Base-by-base conservation (phyloP, 2,888 invertebrate genomes). In the Catocala fraxini region DNA sequence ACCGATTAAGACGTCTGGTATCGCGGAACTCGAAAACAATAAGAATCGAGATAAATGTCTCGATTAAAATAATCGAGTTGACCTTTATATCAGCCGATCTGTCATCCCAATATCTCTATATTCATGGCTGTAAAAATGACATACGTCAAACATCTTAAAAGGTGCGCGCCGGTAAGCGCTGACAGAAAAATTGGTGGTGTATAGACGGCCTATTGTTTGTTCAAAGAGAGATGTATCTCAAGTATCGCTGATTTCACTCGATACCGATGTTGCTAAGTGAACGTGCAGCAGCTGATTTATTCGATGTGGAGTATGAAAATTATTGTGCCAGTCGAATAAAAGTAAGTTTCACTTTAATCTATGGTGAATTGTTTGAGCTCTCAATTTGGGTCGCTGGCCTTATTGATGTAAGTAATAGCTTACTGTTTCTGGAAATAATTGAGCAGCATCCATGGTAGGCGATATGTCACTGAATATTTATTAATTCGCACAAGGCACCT, bases 31-130 rank as follows among this genome's bases (percentile, higher is more conserved):
- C 76, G 79, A 86, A 88, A 89, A 91, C 89, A 89, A 89, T 89
- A 87, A 87, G 85, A 83, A 86, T 83, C 85, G 85, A 89, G 89
- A 91, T 91, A 85, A 88, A 89, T 87, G 88, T 89, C 86, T 87
- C 89, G 90, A 90, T 91, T 90, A 90, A 89, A 88, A 89, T 89
- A 90, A 90, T 89, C 89, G 86, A 78, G 82, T 79, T 85, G 89
- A 89, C 91, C 90, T 90, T 89, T 90, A 76, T 53, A 74, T 80
- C 76, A 73, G 78, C 64, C 82, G 85, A 88, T 87, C 85, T 81
- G 87, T 89, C 89, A 88, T 85, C 78, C 77, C 81, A 83, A 87
- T 85, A 86, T 84, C 85, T 89, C 85, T 88, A 88, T 87, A 89
- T 86, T 86, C 80, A 81, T 81, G 79, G 79, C 73, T 80, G 83